These are phyloP conservation scores for Ictidomys tridecemlineatus DNA, from an alignment of 2,113 vertebrate species.

Conservation along the genomic window DNA sequence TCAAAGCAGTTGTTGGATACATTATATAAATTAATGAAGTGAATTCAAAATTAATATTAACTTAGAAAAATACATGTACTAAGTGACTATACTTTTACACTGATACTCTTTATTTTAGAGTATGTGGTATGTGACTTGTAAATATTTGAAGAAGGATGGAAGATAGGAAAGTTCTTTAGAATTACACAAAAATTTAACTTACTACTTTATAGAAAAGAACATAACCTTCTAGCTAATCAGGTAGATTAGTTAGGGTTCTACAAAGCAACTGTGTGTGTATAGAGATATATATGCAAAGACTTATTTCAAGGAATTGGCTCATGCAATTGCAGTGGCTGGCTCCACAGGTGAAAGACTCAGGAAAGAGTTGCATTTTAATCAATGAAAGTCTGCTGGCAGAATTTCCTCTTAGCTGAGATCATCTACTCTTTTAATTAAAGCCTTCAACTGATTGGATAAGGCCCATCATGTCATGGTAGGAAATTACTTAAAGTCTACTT, in stretches of 20 bases:
- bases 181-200: background rate
- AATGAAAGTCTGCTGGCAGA: background rate
- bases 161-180: background rate
- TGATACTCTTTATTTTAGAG: background rate
- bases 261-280: background rate
- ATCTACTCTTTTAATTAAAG: background rate
- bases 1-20: background rate
- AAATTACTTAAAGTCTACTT: background rate
- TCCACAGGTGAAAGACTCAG: background rate
- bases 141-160: background rate
- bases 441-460: background rate
- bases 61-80: background rate
- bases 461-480: background rate
- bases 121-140: background rate
- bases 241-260: background rate
- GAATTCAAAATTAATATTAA: background rate
- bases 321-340: background rate
- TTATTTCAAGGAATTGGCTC: background rate
- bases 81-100: background rate
- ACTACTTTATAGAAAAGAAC: background rate
- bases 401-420: background rate
- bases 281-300: background rate
- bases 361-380: background rate
- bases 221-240: background rate
- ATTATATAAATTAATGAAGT: background rate